Evolutionary conservation across 2,113 vertebrate species (phyloP).

Genomic region (Pteronura brasiliensis): DNA sequence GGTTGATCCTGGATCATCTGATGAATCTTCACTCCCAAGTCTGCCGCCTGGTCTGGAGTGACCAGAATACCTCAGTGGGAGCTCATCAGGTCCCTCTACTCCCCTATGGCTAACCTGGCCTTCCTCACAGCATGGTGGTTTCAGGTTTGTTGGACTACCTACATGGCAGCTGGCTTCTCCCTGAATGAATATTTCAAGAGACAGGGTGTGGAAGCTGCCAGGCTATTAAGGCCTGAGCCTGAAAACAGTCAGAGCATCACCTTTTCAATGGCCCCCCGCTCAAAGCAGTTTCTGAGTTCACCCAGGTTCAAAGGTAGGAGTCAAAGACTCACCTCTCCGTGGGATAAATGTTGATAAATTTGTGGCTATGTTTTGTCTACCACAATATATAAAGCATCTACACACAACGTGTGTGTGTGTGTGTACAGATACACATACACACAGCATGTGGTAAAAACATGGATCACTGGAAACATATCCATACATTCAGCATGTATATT

Average conservation of each 20-base stretch:
- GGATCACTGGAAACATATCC: background rate
- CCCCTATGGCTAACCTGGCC: background rate
- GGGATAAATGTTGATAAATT: background rate
- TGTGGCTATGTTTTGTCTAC: background rate
- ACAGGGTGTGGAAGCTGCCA: background rate
- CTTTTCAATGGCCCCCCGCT: background rate
- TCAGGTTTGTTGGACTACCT: background rate
- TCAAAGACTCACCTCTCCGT: background rate
- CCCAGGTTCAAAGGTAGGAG: background rate
- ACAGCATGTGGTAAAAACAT: background rate
- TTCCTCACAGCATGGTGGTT: background rate
- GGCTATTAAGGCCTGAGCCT: background rate
- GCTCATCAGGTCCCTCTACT: background rate
- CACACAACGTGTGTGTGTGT: background rate
- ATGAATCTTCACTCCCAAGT: background rate
- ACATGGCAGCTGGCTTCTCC: background rate
- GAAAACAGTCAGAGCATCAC: background rate
- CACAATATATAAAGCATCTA: background rate
- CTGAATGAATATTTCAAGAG: background rate
- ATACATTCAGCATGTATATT: background rate
- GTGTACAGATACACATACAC: background rate
- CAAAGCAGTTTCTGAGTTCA: background rate
- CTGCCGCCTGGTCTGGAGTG: background rate
- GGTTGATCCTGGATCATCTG: background rate
- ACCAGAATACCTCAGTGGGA: background rate